Evolutionary conservation across 1,140 invertebrate species (phyloP), one percentile per base, ranked within the genome.

Genomic region (Asobara japonica): DNA sequence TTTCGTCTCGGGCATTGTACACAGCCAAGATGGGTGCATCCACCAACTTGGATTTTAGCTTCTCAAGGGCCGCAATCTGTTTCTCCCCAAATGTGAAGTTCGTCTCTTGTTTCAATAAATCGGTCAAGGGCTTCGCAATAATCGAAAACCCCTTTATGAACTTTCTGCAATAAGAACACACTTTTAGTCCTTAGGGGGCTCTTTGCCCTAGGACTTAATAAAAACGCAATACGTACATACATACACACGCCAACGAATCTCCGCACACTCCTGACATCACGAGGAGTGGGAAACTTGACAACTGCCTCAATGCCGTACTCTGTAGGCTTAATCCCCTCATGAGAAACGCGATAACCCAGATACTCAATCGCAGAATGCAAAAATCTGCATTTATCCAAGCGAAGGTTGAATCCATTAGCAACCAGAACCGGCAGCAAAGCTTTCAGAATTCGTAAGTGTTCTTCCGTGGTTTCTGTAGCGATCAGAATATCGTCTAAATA

Each of bases 351-450:
- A 69, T 69, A 29, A 5, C 45, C 41, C 20, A 51, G 11, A 36
- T 56, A 69, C 25, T 69, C 29, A 0, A 69, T 30, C 16, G 13
- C 31, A 5, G 60, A 68, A 25, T 72, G 76, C 27, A 82, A 79
- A 20, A 84, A 73, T 60, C 67, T 65, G 22, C 83, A 68, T 13
- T 76, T 77, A 62, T 77, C 75, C 69, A 25, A 22, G 60, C 76
- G 66, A 11, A 82, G 41, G 25, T 73, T 65, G 22, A 72, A 36
- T 22, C 76, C 68, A 31, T 22, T 20, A 29, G 68, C 69, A 10
- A 6, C 10, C 31, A 33, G 10, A 6, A 33, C 31, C 31, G 31
- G 31, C 5, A 33, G 31, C 10, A 33, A 33, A 33, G 5, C 31
- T 10, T 33, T 33, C 31, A 33, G 10, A 33, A 33, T 33, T 6